Evolutionary conservation across 2,797 vertebrate species (phyloP).

Genomic region (Acropternis orthonyx): DNA sequence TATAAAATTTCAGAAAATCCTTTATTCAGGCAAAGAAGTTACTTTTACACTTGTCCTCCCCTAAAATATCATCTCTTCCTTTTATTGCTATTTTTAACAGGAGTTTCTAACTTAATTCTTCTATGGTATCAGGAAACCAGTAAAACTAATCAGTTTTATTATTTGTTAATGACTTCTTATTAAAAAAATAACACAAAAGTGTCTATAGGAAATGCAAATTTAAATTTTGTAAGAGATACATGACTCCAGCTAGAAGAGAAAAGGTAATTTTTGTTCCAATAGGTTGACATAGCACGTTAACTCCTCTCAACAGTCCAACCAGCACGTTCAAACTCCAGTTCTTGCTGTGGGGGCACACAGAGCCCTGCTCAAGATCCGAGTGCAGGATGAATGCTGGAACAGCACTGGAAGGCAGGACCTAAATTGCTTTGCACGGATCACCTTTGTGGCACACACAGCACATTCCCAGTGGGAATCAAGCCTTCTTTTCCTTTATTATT

Average conservation of each 20-base stretch:
- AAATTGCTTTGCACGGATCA: neutral
- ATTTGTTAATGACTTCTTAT: neutral
- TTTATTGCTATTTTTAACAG: neutral
- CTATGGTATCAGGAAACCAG: neutral
- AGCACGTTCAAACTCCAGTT: neutral
- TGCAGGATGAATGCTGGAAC: neutral
- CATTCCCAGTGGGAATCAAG: neutral
- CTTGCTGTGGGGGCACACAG: neutral
- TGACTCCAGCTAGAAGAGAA: neutral
- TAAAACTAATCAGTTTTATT: neutral
- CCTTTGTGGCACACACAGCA: neutral
- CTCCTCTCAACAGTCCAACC: neutral
- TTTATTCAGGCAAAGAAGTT: neutral
- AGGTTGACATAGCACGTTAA: neutral
- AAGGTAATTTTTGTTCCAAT: neutral
- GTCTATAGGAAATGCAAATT: neutral
- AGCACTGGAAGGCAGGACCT: neutral
- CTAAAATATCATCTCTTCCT: neutral
- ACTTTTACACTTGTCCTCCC: neutral
- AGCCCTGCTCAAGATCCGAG: neutral
- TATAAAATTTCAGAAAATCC: neutral
- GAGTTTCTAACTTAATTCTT: neutral
- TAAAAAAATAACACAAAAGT: neutral
- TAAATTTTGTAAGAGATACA: neutral
- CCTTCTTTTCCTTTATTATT: neutral